Conservation (phyloP, 2,797 vertebrate genomes). For the Halcyon badia region DNA sequence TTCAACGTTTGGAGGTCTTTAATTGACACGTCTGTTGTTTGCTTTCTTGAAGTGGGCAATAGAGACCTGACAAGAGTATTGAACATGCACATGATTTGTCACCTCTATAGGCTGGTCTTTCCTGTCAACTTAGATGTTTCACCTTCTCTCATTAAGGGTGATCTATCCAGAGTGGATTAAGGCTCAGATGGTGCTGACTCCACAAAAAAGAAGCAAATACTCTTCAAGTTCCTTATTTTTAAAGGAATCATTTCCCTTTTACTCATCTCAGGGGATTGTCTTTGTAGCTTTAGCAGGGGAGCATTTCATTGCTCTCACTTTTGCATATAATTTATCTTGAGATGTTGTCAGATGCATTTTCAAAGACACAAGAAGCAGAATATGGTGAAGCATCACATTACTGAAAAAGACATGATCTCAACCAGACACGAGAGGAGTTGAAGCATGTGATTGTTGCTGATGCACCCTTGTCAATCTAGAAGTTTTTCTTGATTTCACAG, state of each 20-base stretch:
- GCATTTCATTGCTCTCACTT: not conserved
- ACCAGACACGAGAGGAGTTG: not conserved
- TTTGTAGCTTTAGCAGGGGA: not conserved
- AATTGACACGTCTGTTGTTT: not conserved
- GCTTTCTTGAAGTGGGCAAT: not conserved
- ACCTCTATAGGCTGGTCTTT: not conserved
- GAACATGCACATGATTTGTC: not conserved
- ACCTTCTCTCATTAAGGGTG: not conserved
- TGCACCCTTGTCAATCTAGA: not conserved
- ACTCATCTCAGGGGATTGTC: not conserved
- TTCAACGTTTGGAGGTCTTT: not conserved
- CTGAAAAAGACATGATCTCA: not conserved
- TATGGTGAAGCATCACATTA: not conserved
- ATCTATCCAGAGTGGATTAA: not conserved
- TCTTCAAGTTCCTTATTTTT: not conserved
- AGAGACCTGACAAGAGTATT: not conserved
- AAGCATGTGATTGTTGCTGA: not conserved
- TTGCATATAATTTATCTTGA: not conserved
- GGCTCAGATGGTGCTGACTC: not conserved
- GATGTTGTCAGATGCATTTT: not conserved
- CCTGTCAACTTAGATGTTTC: not conserved
- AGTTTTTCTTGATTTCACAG: not conserved
- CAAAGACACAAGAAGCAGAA: not conserved
- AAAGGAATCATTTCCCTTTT: not conserved
- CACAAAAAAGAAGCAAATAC: not conserved